phyloP scores from a whole-genome alignment of 2,797 vertebrate species.

The Halcyon smyrnensis region DNA sequence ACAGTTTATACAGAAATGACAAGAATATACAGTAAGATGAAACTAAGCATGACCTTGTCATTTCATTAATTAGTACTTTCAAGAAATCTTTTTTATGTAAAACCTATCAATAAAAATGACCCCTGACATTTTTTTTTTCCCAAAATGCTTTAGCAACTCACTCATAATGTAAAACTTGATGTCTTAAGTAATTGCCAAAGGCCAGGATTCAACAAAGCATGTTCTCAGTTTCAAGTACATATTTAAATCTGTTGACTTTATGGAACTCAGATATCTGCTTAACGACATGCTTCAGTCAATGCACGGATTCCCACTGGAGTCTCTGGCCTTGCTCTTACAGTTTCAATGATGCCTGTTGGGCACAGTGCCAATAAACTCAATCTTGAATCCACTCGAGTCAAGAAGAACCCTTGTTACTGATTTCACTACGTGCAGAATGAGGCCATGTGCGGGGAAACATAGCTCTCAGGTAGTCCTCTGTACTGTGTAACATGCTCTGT shows the following conservation, averaged over 20 bases:
- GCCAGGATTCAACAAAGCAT: not conserved
- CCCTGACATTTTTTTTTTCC: not conserved
- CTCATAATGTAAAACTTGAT: not conserved
- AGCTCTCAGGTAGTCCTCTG: not conserved
- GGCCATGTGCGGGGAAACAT: not conserved
- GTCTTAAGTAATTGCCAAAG: not conserved
- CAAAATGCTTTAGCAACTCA: not conserved
- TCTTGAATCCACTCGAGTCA: constrained; percentile 48
- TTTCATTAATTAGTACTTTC: not conserved
- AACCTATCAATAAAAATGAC: not conserved
- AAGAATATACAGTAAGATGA: not conserved
- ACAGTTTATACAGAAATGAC: not conserved
- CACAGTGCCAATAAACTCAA: not conserved
- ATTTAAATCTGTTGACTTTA: constrained; percentile 45
- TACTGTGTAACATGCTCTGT: not conserved
- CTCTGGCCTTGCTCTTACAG: not conserved
- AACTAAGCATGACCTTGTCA: not conserved
- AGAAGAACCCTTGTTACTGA: constrained; percentile 50
- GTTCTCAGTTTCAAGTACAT: not conserved
- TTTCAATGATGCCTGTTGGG: constrained; percentile 44
- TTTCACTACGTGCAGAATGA: constrained; percentile 38
- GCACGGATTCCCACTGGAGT: constrained; percentile 28
- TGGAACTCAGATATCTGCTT: constrained; percentile 16
- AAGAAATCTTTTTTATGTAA: not conserved
- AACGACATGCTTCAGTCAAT: constrained; percentile 31